Percentiles rank a stretch among this genome's conserved stretches.
Evolutionary conservation across 2,888 invertebrate genomes (phyloP).

Genomic region (Graphium colonna): DNA sequence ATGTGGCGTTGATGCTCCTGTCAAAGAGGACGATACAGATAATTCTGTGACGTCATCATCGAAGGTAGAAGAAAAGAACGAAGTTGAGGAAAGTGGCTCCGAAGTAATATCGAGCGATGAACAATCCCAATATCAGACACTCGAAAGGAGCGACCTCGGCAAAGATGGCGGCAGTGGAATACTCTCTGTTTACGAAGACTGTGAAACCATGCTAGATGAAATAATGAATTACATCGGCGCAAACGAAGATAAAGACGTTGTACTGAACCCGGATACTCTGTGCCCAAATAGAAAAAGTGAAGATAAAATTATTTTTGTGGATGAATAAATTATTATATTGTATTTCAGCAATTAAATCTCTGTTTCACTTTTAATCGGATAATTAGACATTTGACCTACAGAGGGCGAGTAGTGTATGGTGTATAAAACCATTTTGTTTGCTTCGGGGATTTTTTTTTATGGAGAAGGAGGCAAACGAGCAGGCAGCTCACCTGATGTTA

Average conservation of each 20-base stretch:
- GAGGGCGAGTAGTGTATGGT: too few species aligned
- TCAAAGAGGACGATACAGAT: conserved; percentile 38
- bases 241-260: conserved; percentile 35
- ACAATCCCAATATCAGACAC: not conserved
- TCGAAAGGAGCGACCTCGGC: not conserved
- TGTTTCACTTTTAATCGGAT: too few species aligned
- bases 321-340: conserved; percentile 34
- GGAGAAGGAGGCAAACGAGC: too few species aligned
- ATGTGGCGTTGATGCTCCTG: conserved; percentile 46
- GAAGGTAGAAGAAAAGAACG: not conserved
- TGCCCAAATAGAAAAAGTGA: conserved; percentile 54
- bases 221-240: conserved; percentile 62
- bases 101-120: conserved; percentile 14
- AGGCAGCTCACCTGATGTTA: too few species aligned
- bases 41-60: conserved; percentile 32
- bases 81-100: conserved; percentile 6
- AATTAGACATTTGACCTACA: too few species aligned
- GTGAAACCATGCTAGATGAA: conserved; percentile 62
- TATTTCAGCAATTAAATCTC: not conserved
- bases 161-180: conserved; percentile 26
- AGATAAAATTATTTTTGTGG: conserved; percentile 58
- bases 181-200: conserved; percentile 36
- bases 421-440: too few species aligned
- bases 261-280: conserved; percentile 47
- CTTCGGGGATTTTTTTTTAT: too few species aligned